A percentile compares a stretch with the other conserved stretches of the same genome.
Evolutionary conservation across 1,140 invertebrate genomes (phyloP).

Genomic region (Drosophila melanica): DNA sequence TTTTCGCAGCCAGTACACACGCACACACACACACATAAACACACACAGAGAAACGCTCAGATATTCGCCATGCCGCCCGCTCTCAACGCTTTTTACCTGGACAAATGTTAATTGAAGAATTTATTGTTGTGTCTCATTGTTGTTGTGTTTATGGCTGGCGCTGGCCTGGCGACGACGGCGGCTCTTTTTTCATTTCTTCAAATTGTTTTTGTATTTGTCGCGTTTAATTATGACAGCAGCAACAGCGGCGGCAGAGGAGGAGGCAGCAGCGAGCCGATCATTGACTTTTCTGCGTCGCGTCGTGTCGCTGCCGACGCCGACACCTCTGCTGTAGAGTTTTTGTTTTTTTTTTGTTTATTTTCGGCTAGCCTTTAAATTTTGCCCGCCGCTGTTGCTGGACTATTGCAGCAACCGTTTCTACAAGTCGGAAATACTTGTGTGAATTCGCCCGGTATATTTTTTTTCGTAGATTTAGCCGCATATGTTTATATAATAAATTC

Average conservation of each 20-base stretch:
- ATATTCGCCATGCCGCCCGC: conserved; percentile 42
- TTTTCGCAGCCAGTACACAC: conserved; percentile 1
- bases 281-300: conserved; percentile 63
- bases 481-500: conserved; percentile 17
- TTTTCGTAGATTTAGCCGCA: background rate
- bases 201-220: conserved; percentile 82
- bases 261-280: conserved; percentile 54
- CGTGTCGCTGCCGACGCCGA: conserved; percentile 38
- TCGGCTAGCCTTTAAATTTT: conserved; percentile 50
- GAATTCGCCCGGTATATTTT: background rate
- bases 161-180: conserved; percentile 48
- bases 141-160: conserved; percentile 69
- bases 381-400: conserved; percentile 31
- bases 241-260: conserved; percentile 29
- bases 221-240: conserved; percentile 78
- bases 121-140: conserved; percentile 78
- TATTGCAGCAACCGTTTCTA: conserved; percentile 16
- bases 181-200: conserved; percentile 67
- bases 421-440: conserved; percentile 18
- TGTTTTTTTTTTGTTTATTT: conserved; percentile 48
- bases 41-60: conserved; percentile 8
- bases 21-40: conserved; percentile 3
- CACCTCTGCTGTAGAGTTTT: conserved; percentile 43
- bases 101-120: conserved; percentile 82
- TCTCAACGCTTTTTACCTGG: conserved; percentile 70